phyloP scores from a whole-genome alignment of 2,888 invertebrate genomes.

The Pollenia labialis region DNA sequence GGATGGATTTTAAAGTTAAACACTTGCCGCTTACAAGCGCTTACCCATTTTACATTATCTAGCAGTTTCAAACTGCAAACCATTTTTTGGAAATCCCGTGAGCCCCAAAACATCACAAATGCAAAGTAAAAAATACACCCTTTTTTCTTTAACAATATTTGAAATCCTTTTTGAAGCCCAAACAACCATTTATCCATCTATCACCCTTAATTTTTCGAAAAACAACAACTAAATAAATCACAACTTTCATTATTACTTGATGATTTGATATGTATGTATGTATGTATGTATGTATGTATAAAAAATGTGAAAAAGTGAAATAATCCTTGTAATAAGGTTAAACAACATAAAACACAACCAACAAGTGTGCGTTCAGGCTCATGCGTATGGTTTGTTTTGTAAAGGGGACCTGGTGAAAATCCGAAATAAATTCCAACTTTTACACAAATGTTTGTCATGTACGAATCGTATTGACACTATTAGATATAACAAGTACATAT shows the following conservation, averaged over 20 bases:
- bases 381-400: constrained; percentile 33
- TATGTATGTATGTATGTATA: constrained; percentile 17
- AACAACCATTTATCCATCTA: background rate
- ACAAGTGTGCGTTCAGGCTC: constrained; percentile 55
- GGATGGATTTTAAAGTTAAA: constrained; percentile 52
- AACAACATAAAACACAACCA: constrained; percentile 41
- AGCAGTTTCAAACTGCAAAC: constrained; percentile 32
- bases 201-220: constrained; percentile 1
- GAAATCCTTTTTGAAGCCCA: background rate
- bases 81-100: constrained; percentile 53
- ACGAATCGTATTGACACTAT: constrained; percentile 10
- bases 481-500: background rate
- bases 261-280: constrained; percentile 58
- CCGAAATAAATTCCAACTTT: constrained; percentile 15
- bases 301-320: constrained; percentile 61
- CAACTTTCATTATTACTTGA: constrained; percentile 60
- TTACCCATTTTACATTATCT: constrained; percentile 41
- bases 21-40: constrained; percentile 59
- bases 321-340: constrained; percentile 71
- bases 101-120: constrained; percentile 39
- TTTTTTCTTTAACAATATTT: constrained; percentile 13
- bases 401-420: background rate
- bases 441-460: background rate
- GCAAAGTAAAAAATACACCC: constrained; percentile 19
- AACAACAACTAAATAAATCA: constrained; percentile 60